Evolutionary conservation across 2,888 invertebrate genomes (phyloP).

Genomic region (Chalcis sispes): DNA sequence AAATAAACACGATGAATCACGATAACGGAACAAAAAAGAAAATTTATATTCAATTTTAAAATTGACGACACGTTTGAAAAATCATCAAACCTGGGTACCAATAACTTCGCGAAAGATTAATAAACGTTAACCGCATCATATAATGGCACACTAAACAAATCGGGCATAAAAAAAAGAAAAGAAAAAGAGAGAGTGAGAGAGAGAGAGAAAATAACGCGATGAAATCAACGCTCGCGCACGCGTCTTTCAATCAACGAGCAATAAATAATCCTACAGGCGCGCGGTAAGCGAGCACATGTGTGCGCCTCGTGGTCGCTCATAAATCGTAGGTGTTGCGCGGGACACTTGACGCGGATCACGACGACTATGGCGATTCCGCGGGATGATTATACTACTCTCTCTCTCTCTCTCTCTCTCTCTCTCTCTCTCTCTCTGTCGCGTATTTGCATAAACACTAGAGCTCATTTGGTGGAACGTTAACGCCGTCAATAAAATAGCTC

Average conservation of each 20-base stretch:
- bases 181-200: background rate
- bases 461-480: conserved; percentile 63
- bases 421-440: conserved; percentile 34
- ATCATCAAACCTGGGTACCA: no score
- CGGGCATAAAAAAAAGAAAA: background rate
- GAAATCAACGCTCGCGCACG: background rate
- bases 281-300: background rate
- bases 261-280: conserved; percentile 23
- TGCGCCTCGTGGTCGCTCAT: background rate
- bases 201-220: background rate
- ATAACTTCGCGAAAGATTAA: no score
- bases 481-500: conserved; percentile 68
- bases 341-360: background rate
- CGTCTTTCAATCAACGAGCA: conserved; percentile 24
- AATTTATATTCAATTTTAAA: no score
- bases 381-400: conserved; percentile 54
- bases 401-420: conserved; percentile 5
- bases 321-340: conserved; percentile 8
- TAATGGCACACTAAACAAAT: no score
- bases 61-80: no score
- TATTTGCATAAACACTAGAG: conserved; percentile 62
- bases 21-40: no score
- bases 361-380: conserved; percentile 51
- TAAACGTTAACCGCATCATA: no score
- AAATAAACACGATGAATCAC: no score